Evolutionary conservation across 2,888 invertebrate species (phyloP).

Genomic region (Argyra leucocephala): DNA sequence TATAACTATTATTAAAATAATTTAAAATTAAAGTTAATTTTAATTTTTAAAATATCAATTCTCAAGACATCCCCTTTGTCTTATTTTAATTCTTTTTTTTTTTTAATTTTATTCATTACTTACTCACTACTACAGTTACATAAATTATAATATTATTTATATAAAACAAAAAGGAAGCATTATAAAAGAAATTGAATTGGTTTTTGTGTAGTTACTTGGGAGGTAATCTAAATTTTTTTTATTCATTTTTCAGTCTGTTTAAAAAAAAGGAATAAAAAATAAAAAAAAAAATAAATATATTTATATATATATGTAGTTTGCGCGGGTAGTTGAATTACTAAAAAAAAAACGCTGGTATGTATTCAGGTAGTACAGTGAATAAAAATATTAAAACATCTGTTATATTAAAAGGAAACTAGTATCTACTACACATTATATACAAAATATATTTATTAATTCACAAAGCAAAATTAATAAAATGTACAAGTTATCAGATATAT

Average conservation of each 20-base stretch:
- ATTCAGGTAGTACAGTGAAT: neutral
- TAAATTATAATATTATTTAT: neutral
- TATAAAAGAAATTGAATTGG: neutral
- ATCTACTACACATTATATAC: neutral
- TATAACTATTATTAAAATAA: neutral
- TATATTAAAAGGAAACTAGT: neutral
- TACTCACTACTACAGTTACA: neutral
- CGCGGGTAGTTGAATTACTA: neutral
- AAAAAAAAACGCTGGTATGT: neutral
- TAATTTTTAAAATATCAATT: neutral
- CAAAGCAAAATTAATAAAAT: too few species aligned
- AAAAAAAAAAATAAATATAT: neutral
- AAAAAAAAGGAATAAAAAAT: neutral
- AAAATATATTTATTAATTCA: neutral
- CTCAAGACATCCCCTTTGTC: constrained; percentile 6
- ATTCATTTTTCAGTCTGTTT: neutral
- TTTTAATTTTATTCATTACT: neutral
- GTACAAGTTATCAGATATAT: too few species aligned
- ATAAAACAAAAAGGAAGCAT: neutral
- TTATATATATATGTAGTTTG: neutral
- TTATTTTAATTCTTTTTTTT: neutral
- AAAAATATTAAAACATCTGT: neutral
- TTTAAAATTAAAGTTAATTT: neutral
- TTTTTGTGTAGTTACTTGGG: neutral
- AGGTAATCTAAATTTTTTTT: neutral